These are phyloP conservation scores for Phenganax subtilis DNA, from an alignment of 92 coral and sea anemone genomes.

Conservation along the genomic window DNA sequence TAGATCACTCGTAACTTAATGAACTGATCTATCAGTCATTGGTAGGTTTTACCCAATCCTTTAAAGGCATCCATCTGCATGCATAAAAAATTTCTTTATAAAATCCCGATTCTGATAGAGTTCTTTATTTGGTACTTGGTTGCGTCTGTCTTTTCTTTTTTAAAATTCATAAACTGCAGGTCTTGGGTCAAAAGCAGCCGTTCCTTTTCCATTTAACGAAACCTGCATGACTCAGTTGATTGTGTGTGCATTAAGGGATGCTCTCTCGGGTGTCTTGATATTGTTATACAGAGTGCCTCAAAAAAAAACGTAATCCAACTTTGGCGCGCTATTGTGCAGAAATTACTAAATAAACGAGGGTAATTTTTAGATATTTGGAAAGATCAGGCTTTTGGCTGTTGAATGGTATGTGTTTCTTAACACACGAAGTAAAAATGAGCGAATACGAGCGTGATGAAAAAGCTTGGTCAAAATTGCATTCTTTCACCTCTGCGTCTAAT, in stretches of 20 bases:
- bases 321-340: too few species aligned
- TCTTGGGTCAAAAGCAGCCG: neutral
- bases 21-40: neutral
- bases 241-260: neutral
- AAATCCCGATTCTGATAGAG: constrained; percentile 3
- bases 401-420: too few species aligned
- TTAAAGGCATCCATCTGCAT: constrained; percentile 8
- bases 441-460: too few species aligned
- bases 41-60: constrained; percentile 1
- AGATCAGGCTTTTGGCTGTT: too few species aligned
- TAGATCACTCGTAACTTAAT: neutral
- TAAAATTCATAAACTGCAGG: constrained; percentile 12
- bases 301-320: too few species aligned
- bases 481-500: too few species aligned
- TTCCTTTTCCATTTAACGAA: constrained; percentile 13
- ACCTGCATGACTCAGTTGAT: constrained; percentile 5
- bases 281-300: too few species aligned
- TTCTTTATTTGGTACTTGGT: neutral
- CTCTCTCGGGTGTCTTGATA: neutral
- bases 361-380: too few species aligned
- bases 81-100: neutral
- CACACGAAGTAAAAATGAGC: too few species aligned
- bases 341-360: too few species aligned
- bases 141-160: neutral
- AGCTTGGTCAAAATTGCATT: too few species aligned